Conservation (phyloP, 2,113 vertebrate genomes). For the Gobiocypris rarus region DNA sequence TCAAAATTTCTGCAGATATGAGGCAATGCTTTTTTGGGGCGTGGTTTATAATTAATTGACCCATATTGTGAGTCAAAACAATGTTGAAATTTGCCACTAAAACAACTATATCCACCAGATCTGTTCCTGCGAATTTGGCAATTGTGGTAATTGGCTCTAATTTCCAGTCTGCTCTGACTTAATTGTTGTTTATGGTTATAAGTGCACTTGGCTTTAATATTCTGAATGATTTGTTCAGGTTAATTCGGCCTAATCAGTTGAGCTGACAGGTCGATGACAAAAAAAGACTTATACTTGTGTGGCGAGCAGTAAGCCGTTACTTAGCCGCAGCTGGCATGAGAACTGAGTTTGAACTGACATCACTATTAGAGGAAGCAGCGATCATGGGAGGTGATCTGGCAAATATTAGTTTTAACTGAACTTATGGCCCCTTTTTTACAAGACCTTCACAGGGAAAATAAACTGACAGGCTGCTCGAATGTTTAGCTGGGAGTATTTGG, state of each 20-base stretch:
- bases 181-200: neutral
- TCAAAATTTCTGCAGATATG: neutral
- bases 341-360: constrained; percentile 15
- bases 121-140: neutral
- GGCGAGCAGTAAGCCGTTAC: neutral
- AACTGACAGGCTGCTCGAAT: constrained; percentile 38
- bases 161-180: neutral
- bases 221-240: neutral
- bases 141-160: neutral
- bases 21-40: neutral
- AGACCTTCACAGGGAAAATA: constrained; percentile 41
- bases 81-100: neutral
- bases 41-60: neutral
- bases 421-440: constrained; percentile 29
- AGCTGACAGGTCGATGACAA: neutral
- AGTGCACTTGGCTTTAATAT: neutral
- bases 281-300: neutral
- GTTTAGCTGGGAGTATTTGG: constrained; percentile 41
- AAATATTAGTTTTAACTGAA: constrained; percentile 53
- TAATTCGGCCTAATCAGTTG: neutral
- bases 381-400: constrained; percentile 41
- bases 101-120: neutral
- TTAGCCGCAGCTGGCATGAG: constrained; percentile 1
- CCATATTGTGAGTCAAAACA: neutral
- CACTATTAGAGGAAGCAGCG: constrained; percentile 18